Evolutionary conservation across 2,797 vertebrate genomes (phyloP).

Genomic region (Tenualosa thibaudeaui): DNA sequence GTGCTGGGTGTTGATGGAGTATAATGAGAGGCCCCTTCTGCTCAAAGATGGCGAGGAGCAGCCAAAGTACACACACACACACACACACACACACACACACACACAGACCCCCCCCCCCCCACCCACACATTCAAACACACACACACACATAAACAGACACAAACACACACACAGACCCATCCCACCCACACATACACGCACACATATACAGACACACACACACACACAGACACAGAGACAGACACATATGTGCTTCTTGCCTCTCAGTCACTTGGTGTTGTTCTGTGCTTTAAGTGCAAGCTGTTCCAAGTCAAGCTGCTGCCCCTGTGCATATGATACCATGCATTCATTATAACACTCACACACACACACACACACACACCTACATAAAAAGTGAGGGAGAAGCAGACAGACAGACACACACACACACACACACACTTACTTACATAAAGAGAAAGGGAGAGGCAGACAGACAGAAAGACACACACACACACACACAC

Average conservation of each 20-base stretch:
- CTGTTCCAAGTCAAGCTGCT: neutral
- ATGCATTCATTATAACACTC: neutral
- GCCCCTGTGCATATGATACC: neutral
- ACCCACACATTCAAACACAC: neutral
- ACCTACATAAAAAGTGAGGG: no score
- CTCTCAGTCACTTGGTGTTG: neutral
- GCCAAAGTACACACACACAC: constrained; percentile 50
- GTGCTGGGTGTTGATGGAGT: neutral
- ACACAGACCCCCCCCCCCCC: constrained; percentile 15
- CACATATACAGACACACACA: no score
- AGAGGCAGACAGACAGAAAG: neutral
- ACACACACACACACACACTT: neutral
- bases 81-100: constrained; percentile 50
- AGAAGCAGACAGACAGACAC: neutral
- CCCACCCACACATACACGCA: no score
- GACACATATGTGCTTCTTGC: no score
- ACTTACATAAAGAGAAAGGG: no score
- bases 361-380: neutral
- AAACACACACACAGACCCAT: no score
- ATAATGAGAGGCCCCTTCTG: neutral
- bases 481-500: neutral
- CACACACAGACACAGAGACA: no score
- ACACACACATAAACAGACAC: neutral
- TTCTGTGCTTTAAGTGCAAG: neutral
- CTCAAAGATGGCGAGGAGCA: neutral